Percentiles rank a stretch among this genome's conserved stretches.
Evolutionary conservation across 2,888 invertebrate genomes (phyloP).

Genomic region (Trichacis sp.): DNA sequence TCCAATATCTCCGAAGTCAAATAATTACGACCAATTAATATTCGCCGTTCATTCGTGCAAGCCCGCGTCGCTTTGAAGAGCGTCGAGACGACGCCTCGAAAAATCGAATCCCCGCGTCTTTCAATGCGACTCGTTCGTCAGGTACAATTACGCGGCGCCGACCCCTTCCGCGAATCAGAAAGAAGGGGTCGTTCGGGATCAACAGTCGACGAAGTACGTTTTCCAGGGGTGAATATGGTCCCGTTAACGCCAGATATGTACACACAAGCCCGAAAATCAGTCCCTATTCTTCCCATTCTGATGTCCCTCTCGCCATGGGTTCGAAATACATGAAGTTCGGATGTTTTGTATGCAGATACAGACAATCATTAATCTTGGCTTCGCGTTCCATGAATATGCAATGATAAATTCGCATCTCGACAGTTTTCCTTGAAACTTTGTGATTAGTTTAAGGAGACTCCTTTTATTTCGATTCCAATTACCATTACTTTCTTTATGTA

Average conservation of each 20-base stretch:
- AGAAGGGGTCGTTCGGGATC: constrained; percentile 39
- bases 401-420: background rate
- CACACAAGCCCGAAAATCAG: constrained; percentile 47
- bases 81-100: constrained; percentile 45
- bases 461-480: too few relatives aligned
- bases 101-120: constrained; percentile 44
- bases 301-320: constrained; percentile 8
- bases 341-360: background rate
- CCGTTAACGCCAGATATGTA: constrained; percentile 23
- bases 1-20: constrained; percentile 27
- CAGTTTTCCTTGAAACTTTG: too few relatives aligned
- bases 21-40: constrained; percentile 66
- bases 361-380: constrained; percentile 19
- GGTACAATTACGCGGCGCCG: constrained; percentile 48
- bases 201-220: constrained; percentile 54
- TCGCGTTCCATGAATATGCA: constrained; percentile 3
- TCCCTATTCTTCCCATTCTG: constrained; percentile 36
- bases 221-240: constrained; percentile 29
- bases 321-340: background rate
- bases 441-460: too few relatives aligned
- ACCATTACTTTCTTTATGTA: too few relatives aligned
- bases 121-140: constrained; percentile 38
- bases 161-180: constrained; percentile 17
- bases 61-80: constrained; percentile 7
- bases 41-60: constrained; percentile 55